phyloP scores from a whole-genome alignment of 2,888 invertebrate species.

The Marasmarcha lunaedactyla region DNA sequence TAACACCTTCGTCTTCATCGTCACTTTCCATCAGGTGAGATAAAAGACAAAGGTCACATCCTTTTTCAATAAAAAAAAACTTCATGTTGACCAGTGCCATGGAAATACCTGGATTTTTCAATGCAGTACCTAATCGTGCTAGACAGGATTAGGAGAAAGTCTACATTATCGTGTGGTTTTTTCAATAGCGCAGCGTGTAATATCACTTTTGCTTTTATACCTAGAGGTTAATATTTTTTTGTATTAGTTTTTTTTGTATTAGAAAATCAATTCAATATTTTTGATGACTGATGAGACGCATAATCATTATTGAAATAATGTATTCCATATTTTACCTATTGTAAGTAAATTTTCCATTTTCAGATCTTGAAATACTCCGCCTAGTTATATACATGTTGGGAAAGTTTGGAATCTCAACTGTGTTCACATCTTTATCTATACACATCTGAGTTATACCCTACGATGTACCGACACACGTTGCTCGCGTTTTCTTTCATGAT shows the following conservation, averaged over 20 bases:
- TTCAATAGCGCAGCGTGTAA: conserved; percentile 68
- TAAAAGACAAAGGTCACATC: no score
- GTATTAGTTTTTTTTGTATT: neutral
- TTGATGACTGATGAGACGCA: neutral
- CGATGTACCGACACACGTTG: conserved; percentile 74
- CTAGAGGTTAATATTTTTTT: conserved; percentile 41
- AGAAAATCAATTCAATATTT: neutral
- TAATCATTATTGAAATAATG: no score
- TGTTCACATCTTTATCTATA: conserved; percentile 73
- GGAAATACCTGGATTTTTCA: conserved; percentile 78
- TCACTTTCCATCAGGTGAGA: no score
- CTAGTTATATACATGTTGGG: conserved; percentile 69
- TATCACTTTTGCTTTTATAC: conserved; percentile 49
- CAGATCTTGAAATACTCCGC: conserved; percentile 38
- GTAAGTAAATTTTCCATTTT: no score
- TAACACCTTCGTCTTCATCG: no score
- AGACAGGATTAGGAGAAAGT: conserved; percentile 72
- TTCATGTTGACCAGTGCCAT: conserved; percentile 72
- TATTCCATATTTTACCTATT: no score
- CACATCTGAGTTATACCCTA: conserved; percentile 80
- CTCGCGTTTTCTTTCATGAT: conserved; percentile 79
- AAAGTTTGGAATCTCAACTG: conserved; percentile 74
- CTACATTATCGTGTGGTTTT: conserved; percentile 69
- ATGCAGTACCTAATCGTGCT: conserved; percentile 73
- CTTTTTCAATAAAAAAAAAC: no score